phyloP scores from a whole-genome alignment of 2,113 vertebrate genomes.

The Sminthopsis crassicaudata region DNA sequence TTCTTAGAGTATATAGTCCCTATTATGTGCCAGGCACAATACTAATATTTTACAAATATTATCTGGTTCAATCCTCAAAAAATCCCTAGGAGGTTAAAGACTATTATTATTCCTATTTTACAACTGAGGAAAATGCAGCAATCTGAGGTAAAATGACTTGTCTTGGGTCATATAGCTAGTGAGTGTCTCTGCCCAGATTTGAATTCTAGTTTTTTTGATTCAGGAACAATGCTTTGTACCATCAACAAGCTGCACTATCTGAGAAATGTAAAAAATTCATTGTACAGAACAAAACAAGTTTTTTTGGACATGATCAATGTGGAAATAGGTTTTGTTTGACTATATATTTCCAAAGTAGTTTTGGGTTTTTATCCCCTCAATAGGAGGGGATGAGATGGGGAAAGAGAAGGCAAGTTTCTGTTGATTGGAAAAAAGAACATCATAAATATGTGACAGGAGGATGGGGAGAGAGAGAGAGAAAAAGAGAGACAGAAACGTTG shows the following conservation, averaged over 20 bases:
- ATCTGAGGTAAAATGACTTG: neutral
- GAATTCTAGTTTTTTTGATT: neutral
- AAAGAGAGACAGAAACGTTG: too few species aligned
- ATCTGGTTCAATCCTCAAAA: neutral
- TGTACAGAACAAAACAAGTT: neutral
- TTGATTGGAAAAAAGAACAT: neutral
- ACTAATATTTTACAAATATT: neutral
- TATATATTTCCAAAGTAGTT: neutral
- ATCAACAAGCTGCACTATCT: neutral
- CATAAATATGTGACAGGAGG: too few species aligned
- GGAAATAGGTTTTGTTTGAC: neutral
- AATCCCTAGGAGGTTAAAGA: neutral
- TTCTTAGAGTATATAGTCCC: neutral
- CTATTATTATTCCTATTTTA: neutral
- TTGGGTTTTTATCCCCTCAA: too few species aligned
- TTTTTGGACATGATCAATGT: neutral
- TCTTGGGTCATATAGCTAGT: neutral
- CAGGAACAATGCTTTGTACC: neutral
- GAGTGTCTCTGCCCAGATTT: neutral
- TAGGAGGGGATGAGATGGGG: too few species aligned
- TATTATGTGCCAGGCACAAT: neutral
- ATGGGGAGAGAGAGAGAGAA: too few species aligned
- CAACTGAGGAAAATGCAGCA: neutral
- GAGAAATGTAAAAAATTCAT: neutral
- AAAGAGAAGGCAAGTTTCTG: neutral